Percentiles rank a stretch among this genome's conserved stretches.
Conservation (phyloP, 2,888 invertebrate species). For the Bombylius major region DNA sequence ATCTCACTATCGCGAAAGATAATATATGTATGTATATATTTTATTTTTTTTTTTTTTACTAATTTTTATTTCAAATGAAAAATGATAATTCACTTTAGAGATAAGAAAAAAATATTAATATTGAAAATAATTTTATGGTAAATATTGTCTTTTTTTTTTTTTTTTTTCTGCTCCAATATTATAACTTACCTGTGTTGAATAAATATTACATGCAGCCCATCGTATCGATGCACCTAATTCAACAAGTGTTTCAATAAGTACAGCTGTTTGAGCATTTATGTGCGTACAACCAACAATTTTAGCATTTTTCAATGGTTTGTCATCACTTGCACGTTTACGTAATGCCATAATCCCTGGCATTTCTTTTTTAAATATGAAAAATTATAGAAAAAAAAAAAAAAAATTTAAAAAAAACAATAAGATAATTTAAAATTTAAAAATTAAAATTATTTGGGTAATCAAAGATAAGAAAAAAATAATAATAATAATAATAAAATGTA, state of each 20-base stretch:
- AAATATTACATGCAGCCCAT: constrained; percentile 97
- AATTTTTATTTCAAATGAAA: no score
- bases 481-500: no score
- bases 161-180: no score
- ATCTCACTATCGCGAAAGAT: no score
- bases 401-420: neutral
- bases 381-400: neutral
- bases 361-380: constrained; percentile 45
- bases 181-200: constrained; percentile 70
- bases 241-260: constrained; percentile 78
- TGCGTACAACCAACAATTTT: constrained; percentile 96
- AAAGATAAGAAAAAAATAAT: no score
- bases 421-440: neutral
- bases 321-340: constrained; percentile 79
- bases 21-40: no score
- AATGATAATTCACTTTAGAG: no score
- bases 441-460: no score
- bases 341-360: constrained; percentile 98
- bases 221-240: constrained; percentile 83
- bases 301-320: constrained; percentile 89
- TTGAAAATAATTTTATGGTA: no score
- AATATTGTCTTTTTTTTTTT: no score
- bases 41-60: no score
- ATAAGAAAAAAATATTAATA: no score
- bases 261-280: constrained; percentile 97